Evolutionary conservation across 2,888 invertebrate genomes (phyloP).

Genomic region (Mystacides longicornis): DNA sequence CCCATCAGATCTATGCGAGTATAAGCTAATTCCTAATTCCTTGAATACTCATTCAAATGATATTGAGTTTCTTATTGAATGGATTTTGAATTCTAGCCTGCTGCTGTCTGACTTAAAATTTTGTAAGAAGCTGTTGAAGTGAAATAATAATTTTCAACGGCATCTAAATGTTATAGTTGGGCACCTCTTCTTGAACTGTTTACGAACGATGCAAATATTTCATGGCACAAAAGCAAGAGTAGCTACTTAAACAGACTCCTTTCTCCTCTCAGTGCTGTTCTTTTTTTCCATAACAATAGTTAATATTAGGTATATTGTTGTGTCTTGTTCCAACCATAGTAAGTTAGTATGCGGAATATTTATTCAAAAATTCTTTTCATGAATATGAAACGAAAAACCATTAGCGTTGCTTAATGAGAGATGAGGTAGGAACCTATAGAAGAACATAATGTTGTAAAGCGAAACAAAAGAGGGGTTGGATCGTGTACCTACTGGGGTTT

Average conservation of each 20-base stretch:
- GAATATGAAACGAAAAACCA: conserved; percentile 15
- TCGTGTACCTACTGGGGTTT: neutral
- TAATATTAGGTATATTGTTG: conserved; percentile 1
- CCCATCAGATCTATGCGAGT: too few relatives aligned
- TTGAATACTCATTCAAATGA: too few relatives aligned
- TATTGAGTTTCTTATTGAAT: too few relatives aligned
- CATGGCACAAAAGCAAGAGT: conserved; percentile 10
- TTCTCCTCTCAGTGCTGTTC: conserved; percentile 6
- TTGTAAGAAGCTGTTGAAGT: too few relatives aligned
- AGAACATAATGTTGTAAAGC: neutral
- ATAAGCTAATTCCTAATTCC: too few relatives aligned
- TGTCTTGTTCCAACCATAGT: neutral
- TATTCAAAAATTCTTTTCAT: conserved; percentile 17
- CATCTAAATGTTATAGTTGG: too few relatives aligned
- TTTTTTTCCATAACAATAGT: conserved; percentile 10
- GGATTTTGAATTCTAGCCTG: too few relatives aligned
- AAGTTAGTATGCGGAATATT: conserved; percentile 5
- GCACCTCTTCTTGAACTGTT: neutral
- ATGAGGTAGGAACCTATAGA: neutral
- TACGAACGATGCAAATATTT: neutral
- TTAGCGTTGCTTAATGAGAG: conserved; percentile 4
- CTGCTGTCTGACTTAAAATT: too few relatives aligned
- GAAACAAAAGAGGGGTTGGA: conserved; percentile 1
- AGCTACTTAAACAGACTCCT: conserved; percentile 8
- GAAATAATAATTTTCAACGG: too few relatives aligned